Percentiles rank a stretch among this genome's conserved stretches.
phyloP scores from a whole-genome alignment of 2,113 vertebrate genomes.

The Lethenteron reissneri region DNA sequence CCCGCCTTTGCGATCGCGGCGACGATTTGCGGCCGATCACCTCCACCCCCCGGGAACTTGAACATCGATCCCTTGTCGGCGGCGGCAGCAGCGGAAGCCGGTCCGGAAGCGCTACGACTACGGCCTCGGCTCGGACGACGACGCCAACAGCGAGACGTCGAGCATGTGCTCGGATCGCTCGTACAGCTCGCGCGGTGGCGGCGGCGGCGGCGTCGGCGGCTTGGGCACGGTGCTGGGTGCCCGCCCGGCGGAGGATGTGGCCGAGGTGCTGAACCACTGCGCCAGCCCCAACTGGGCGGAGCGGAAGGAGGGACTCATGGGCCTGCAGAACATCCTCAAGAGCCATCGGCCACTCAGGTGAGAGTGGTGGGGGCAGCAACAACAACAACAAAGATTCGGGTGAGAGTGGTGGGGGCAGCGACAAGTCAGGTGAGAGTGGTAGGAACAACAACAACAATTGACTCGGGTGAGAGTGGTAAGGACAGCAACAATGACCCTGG shows the following conservation, averaged over 20 bases:
- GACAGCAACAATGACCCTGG: too few species aligned
- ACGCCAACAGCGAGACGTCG: conserved; percentile 83
- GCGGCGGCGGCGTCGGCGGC: conserved; percentile 64
- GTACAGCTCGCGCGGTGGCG: conserved; percentile 63
- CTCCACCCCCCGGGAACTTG: too few species aligned
- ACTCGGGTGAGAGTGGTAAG: too few species aligned
- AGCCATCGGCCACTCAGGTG: conserved; percentile 86
- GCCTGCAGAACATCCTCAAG: conserved; percentile 81
- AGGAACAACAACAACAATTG: too few species aligned
- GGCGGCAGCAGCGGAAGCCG: conserved; percentile 47
- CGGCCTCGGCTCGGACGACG: conserved; percentile 85
- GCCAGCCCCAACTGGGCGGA: conserved; percentile 97
- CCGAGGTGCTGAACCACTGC: conserved; percentile 88
- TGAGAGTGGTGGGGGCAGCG: too few species aligned
- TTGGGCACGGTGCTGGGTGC: too few species aligned
- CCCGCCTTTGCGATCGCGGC: too few species aligned
- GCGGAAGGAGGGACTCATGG: conserved; percentile 82
- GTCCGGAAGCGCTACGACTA: conserved; percentile 69
- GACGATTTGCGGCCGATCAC: too few species aligned
- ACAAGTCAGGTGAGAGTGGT: neutral
- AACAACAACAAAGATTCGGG: too few species aligned
- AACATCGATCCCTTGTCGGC: too few species aligned
- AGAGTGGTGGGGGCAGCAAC: conserved; percentile 2
- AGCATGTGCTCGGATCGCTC: conserved; percentile 91
- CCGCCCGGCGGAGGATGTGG: conserved; percentile 53